Conservation (phyloP, 2,888 invertebrate genomes). For the Euzetes globulus region DNA sequence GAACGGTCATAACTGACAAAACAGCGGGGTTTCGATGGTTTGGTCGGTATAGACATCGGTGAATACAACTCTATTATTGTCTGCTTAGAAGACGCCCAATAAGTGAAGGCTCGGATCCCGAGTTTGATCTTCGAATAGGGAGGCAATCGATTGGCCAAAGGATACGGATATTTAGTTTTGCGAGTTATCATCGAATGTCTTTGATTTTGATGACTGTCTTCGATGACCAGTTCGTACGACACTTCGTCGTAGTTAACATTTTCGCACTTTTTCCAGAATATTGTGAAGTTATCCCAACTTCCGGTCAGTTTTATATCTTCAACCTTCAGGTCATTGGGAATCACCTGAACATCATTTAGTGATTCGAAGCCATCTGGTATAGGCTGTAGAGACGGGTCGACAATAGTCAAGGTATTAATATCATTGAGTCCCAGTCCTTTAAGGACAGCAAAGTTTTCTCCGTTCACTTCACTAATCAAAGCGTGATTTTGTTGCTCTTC, state of each 20-base stretch:
- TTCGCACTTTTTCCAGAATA: constrained; percentile 68
- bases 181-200: constrained; percentile 38
- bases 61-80: constrained; percentile 58
- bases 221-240: constrained; percentile 64
- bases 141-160: constrained; percentile 43
- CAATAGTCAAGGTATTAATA: constrained; percentile 62
- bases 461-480: constrained; percentile 65
- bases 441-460: constrained; percentile 62
- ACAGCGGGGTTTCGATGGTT: constrained; percentile 63
- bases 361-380: constrained; percentile 53
- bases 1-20: constrained; percentile 57
- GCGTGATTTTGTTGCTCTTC: constrained; percentile 61
- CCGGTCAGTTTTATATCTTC: constrained; percentile 64
- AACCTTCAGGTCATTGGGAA: constrained; percentile 63
- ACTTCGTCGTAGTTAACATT: constrained; percentile 71
- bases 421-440: constrained; percentile 51
- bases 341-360: constrained; percentile 48
- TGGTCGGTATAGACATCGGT: constrained; percentile 69
- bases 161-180: constrained; percentile 29
- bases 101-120: constrained; percentile 69
- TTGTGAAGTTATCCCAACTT: constrained; percentile 68
- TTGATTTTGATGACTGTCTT: constrained; percentile 45
- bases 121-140: constrained; percentile 67
- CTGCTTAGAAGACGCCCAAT: constrained; percentile 68
- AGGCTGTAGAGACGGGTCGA: constrained; percentile 61